These are phyloP conservation scores for Therioaphis trifolii DNA, from an alignment of 2,888 invertebrate genomes.

Conservation along the genomic window DNA sequence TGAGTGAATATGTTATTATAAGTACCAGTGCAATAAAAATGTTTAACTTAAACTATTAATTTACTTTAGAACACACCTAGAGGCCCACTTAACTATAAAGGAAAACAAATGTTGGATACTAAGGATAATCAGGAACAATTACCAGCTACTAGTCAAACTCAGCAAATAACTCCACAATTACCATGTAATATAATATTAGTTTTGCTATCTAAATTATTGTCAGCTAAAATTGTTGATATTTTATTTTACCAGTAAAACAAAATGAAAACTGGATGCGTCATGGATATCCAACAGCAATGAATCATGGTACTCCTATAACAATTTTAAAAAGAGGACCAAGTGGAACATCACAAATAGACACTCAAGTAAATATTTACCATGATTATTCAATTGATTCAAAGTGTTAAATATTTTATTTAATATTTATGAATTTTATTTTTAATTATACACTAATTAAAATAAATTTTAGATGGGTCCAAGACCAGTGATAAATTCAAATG, in stretches of 20 bases:
- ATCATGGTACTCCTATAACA: slow-evolving; percentile 57
- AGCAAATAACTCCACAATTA: slow-evolving; percentile 18
- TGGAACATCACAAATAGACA: slow-evolving; percentile 40
- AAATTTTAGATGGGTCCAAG: slow-evolving; percentile 36
- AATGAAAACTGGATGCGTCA: slow-evolving; percentile 57
- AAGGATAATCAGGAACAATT: slow-evolving; percentile 49
- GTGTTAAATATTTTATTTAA: not conserved
- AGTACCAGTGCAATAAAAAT: no score
- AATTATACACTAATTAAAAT: not conserved
- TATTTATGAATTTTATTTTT: not conserved
- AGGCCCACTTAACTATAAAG: slow-evolving; percentile 49
- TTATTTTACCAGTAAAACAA: slow-evolving; percentile 32
- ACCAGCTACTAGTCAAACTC: slow-evolving; percentile 19
- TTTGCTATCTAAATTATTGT: not conserved
- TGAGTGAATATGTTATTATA: no score
- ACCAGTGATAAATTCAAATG: slow-evolving; percentile 31
- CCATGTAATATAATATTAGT: slow-evolving; percentile 39
- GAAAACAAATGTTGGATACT: slow-evolving; percentile 25
- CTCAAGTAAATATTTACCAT: slow-evolving; percentile 27
- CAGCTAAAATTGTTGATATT: not conserved
- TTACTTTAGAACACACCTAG: slow-evolving; percentile 28
- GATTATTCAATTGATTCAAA: not conserved
- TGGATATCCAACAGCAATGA: slow-evolving; percentile 51
- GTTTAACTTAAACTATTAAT: not conserved
- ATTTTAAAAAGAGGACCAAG: slow-evolving; percentile 59